Percentiles rank a stretch among this genome's conserved stretches.
Conservation (phyloP, 1,140 invertebrate genomes). For the Drosophila auraria region DNA sequence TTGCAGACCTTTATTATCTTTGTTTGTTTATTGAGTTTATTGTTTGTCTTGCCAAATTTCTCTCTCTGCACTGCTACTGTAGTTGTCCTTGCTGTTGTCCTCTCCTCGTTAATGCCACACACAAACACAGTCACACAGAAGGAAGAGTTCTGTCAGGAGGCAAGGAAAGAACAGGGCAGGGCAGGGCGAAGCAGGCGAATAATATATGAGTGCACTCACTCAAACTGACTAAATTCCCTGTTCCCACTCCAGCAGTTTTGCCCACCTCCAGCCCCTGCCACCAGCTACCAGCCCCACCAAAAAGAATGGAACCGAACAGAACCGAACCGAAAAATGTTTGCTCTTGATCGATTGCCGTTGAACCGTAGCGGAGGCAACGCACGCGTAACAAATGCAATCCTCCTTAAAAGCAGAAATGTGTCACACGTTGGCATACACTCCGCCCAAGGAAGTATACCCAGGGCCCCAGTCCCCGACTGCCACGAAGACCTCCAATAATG, state of each 20-base stretch:
- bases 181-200: conserved; percentile 38
- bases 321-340: conserved; percentile 71
- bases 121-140: conserved; percentile 39
- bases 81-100: conserved; percentile 40
- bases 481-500: conserved; percentile 44
- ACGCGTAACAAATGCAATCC: conserved; percentile 84
- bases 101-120: conserved; percentile 55
- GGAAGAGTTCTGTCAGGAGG: conserved; percentile 12
- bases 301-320: conserved; percentile 8
- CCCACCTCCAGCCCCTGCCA: conserved; percentile 8
- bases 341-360: conserved; percentile 82
- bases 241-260: conserved; percentile 26
- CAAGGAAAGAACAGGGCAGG: conserved; percentile 14
- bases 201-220: conserved; percentile 80
- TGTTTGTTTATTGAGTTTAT: too few species aligned
- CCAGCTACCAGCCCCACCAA: conserved; percentile 16
- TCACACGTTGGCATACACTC: conserved; percentile 69
- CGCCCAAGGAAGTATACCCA: neutral
- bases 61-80: conserved; percentile 46
- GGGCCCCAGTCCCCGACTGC: neutral
- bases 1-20: neutral
- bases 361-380: conserved; percentile 81
- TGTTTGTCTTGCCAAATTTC: neutral
- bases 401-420: conserved; percentile 84
- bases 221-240: conserved; percentile 80